Evolutionary conservation across 1,140 invertebrate genomes (phyloP), one percentile per base, ranked within the genome.

Genomic region (Platyscapa corneri): DNA sequence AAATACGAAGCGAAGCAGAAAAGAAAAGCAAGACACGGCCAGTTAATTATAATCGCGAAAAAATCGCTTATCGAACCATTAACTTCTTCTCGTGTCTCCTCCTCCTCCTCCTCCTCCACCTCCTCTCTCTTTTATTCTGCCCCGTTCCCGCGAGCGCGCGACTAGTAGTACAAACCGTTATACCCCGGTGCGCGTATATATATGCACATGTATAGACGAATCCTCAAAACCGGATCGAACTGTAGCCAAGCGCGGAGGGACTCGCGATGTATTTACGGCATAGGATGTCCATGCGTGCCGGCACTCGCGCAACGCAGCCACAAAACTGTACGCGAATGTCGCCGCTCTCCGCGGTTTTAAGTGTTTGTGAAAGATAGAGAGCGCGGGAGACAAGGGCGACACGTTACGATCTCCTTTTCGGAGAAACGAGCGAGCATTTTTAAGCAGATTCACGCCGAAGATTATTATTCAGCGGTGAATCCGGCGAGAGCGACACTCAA

Each of bases 1-100:
- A 72, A 56, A 30, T 53, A 82, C 32, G 49, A 82, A 67, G 39
- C 23, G 74, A 60, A 18, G 27, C n/a, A 34, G 42, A 76, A 75
- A 67, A 84, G 72, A 76, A 30, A 76, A 65, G 39, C 72, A 46
- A 81, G 74, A 37, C 72, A 77, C 72, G 79, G 20, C 60, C 20
- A 83, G 80, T 86, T 86, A 86, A 86, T 83, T 86, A 86, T 83
- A 86, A 86, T 86, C 74, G 80, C 7, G 74, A 86, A 86, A 82
- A 86, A 86, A 86, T 86, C 74, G 30, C 80, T 86, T 86, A 86
- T 86, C 80, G 85, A 86, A 79, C 80, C 85, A 86, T 83, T 83
- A 86, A 86, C 80, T 86, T 86, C 79, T 85, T 79, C 85, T 78
- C 85, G 23, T 60, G 34, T 82, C 70, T 75, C 77, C 42, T 72